Conservation (phyloP, 2,888 invertebrate genomes). For the Coremacera marginata region DNA sequence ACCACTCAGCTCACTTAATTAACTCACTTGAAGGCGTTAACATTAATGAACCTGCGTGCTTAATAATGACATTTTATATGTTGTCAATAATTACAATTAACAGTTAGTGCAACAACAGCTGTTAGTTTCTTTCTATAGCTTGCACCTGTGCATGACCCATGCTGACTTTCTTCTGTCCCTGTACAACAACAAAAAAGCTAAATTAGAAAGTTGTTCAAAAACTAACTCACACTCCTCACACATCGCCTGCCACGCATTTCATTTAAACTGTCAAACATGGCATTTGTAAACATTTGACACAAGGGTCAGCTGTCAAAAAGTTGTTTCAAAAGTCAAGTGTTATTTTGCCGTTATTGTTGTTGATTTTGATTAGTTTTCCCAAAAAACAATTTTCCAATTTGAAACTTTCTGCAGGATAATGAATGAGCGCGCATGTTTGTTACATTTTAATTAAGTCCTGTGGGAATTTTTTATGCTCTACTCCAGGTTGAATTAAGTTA, state of each 20-base stretch:
- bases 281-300: conserved; percentile 29
- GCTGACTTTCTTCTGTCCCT: background rate
- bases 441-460: conserved; percentile 35
- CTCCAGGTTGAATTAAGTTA: background rate
- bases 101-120: background rate
- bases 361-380: conserved; percentile 24
- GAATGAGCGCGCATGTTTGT: conserved; percentile 1
- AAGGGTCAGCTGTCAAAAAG: conserved; percentile 35
- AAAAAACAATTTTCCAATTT: conserved; percentile 19
- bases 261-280: conserved; percentile 14
- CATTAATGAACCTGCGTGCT: conserved; percentile 23
- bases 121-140: too few species aligned
- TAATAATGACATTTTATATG: conserved; percentile 39
- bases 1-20: background rate
- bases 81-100: conserved; percentile 37
- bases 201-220: background rate
- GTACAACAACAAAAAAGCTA: background rate
- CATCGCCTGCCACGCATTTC: conserved; percentile 19
- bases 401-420: conserved; percentile 25
- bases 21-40: conserved; percentile 1
- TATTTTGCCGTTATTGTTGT: background rate
- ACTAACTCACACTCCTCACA: background rate
- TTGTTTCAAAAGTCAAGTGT: conserved; percentile 28
- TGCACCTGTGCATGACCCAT: background rate
- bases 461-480: conserved; percentile 8